phyloP scores from a whole-genome alignment of 2,797 vertebrate genomes.

The Chelidonichthys spinosus region DNA sequence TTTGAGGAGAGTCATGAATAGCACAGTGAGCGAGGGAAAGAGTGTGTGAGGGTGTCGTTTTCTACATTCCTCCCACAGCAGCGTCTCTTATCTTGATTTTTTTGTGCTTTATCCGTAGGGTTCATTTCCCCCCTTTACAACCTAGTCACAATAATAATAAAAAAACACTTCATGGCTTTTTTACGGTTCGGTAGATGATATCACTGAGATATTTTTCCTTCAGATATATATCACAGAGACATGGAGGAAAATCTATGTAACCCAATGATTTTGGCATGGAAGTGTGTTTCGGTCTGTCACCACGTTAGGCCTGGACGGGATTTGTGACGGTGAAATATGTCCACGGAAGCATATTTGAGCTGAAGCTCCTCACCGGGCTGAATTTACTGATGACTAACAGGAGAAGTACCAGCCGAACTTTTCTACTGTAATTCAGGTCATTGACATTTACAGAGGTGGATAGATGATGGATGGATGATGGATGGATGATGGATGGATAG shows the following conservation, averaged over 20 bases:
- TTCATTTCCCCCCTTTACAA: background rate
- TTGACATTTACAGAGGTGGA: background rate
- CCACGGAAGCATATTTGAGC: constrained; percentile 4
- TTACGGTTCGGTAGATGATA: constrained; percentile 8
- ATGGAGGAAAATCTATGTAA: constrained; percentile 17
- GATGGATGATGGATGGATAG: background rate
- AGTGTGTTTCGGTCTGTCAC: constrained; percentile 10
- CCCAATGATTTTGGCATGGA: constrained; percentile 24
- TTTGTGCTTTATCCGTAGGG: constrained; percentile 6
- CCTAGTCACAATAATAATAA: background rate
- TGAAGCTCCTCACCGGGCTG: background rate
- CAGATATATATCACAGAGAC: constrained; percentile 20
- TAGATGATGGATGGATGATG: too few species aligned
- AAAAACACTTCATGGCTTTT: constrained; percentile 15
- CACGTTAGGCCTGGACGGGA: background rate
- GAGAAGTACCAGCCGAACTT: background rate
- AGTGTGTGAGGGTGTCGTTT: constrained; percentile 35
- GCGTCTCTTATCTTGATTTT: constrained; percentile 19
- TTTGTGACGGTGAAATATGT: constrained; percentile 22
- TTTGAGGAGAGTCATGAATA: constrained; percentile 54
- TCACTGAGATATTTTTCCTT: background rate
- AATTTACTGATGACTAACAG: background rate
- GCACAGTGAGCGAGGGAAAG: constrained; percentile 8
- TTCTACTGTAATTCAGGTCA: background rate
- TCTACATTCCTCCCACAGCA: constrained; percentile 28